Conservation (phyloP, 2,797 vertebrate species). For the Phoebastria nigripes region DNA sequence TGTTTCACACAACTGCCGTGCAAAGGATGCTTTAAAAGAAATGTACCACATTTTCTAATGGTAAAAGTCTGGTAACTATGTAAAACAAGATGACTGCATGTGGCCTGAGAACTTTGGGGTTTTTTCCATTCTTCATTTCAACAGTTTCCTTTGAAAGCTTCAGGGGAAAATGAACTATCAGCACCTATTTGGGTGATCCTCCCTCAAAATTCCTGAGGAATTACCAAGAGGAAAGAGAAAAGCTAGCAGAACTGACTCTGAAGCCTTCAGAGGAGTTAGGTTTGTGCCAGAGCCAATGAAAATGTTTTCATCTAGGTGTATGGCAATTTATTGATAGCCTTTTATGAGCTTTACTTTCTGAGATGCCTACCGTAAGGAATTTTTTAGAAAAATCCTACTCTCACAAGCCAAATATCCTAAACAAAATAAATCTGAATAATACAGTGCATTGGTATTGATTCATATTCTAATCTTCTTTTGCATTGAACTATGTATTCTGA, state of each 20-base stretch:
- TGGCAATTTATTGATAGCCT: background rate
- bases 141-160: constrained; percentile 44
- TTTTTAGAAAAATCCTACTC: background rate
- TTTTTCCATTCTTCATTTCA: constrained; percentile 38
- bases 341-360: background rate
- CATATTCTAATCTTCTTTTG: constrained; percentile 42
- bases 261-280: constrained; percentile 40
- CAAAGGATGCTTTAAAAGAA: constrained; percentile 69
- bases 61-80: constrained; percentile 38
- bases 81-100: constrained; percentile 46
- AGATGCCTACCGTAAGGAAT: background rate
- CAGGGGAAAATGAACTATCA: constrained; percentile 26
- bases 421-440: background rate
- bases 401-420: background rate
- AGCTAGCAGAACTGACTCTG: constrained; percentile 30
- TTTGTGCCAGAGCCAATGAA: constrained; percentile 34
- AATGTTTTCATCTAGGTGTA: constrained; percentile 37
- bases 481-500: background rate
- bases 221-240: constrained; percentile 43
- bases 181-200: constrained; percentile 54
- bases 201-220: constrained; percentile 52
- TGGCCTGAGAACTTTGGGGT: background rate
- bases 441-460: background rate
- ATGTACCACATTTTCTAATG: constrained; percentile 58
- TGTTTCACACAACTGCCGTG: constrained; percentile 74